Evolutionary conservation across 2,888 invertebrate species (phyloP).

Genomic region (Matsumyia berberina): DNA sequence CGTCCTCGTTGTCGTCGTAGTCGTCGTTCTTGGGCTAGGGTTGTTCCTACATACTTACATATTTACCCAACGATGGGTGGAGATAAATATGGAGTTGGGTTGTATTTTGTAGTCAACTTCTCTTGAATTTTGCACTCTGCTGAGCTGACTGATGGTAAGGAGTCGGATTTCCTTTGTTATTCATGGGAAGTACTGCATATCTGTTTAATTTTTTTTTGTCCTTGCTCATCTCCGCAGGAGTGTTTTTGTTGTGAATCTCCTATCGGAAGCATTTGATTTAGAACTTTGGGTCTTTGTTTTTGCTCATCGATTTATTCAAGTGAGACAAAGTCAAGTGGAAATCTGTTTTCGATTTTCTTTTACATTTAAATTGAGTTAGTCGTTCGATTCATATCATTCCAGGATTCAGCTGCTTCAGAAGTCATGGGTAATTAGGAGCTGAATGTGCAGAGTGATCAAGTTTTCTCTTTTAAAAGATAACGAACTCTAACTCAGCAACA

Average conservation of each 20-base stretch:
- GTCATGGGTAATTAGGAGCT: slow-evolving; percentile 24
- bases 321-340: slow-evolving; percentile 65
- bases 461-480: too few species aligned
- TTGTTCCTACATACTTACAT: too few species aligned
- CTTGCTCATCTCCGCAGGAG: slow-evolving; percentile 24
- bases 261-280: slow-evolving; percentile 63
- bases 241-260: slow-evolving; percentile 52
- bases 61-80: slow-evolving; percentile 26
- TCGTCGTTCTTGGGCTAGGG: slow-evolving; percentile 44
- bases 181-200: slow-evolving; percentile 58
- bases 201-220: slow-evolving; percentile 46
- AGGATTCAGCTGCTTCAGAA: background rate
- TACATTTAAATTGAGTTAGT: slow-evolving; percentile 50
- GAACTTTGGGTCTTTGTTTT: slow-evolving; percentile 46
- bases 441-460: background rate
- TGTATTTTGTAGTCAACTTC: slow-evolving; percentile 55
- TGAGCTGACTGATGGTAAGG: slow-evolving; percentile 56
- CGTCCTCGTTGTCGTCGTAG: slow-evolving; percentile 18
- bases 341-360: slow-evolving; percentile 54
- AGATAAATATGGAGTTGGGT: slow-evolving; percentile 27
- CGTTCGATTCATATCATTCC: slow-evolving; percentile 36
- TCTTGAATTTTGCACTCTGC: slow-evolving; percentile 66
- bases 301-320: slow-evolving; percentile 67
- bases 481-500: too few species aligned
- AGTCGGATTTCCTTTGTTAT: slow-evolving; percentile 67